phyloP scores from a whole-genome alignment of 2,888 invertebrate species.

The Cataglyphis rosenhaueri region DNA sequence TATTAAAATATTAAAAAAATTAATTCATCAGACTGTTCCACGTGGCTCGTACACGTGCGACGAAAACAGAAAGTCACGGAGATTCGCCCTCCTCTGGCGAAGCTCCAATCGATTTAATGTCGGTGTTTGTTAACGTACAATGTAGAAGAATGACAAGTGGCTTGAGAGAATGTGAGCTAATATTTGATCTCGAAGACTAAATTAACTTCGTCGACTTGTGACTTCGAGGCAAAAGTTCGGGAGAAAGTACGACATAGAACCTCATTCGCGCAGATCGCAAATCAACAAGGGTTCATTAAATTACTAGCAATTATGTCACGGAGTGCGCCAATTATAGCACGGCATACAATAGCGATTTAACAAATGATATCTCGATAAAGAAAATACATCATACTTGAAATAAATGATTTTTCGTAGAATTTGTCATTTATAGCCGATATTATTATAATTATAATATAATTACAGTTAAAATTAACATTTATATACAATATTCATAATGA shows the following conservation, averaged over 20 bases:
- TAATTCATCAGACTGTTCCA: slow-evolving; percentile 1
- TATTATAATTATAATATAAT: slow-evolving; percentile 9
- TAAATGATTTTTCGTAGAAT: neutral
- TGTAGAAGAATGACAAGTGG: slow-evolving; percentile 47
- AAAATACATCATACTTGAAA: neutral
- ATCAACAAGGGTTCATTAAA: slow-evolving; percentile 24
- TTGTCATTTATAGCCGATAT: neutral
- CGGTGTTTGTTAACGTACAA: slow-evolving; percentile 44
- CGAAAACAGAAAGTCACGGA: slow-evolving; percentile 27
- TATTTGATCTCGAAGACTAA: slow-evolving; percentile 38
- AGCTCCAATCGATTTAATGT: slow-evolving; percentile 46
- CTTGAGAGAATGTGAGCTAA: slow-evolving; percentile 42
- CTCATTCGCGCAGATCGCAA: neutral
- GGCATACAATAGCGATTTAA: neutral
- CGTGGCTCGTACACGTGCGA: slow-evolving; percentile 16
- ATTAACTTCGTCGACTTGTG: slow-evolving; percentile 41
- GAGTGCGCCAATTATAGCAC: neutral
- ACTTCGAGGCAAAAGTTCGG: slow-evolving; percentile 3
- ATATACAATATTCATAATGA: neutral
- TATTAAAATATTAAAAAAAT: neutral
- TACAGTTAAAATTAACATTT: neutral
- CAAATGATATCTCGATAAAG: neutral
- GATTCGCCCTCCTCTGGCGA: slow-evolving; percentile 8
- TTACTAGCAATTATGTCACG: slow-evolving; percentile 17
- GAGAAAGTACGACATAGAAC: neutral